Evolutionary conservation across 2,888 invertebrate species (phyloP), one percentile per base, ranked within the genome.

Genomic region (Listrodromus nycthemerus): DNA sequence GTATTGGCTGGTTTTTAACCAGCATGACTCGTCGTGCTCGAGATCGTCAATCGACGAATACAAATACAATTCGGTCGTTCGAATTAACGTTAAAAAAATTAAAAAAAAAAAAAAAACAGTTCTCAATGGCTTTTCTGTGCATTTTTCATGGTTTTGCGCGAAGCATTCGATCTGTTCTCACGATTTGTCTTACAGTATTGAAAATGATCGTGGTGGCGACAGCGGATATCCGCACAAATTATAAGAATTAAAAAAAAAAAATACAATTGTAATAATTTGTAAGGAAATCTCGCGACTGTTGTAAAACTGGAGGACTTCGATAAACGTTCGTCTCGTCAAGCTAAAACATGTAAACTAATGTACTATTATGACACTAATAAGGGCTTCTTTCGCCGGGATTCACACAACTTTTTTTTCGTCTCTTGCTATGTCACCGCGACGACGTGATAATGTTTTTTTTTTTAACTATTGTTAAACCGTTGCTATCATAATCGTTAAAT

Each of bases 291-390:
- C 75, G 63, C 73, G 66, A 73, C 83, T 86, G 80, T 71, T 74
- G 70, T 81, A 87, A 88, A 89, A 88, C 87, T 89, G 90, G 89
- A 90, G 90, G 90, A 89, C 89, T 88, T 86, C 82, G 88, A 90
- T 88, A 88, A 89, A 89, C 85, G 86, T 86, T 88, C 86, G 88
- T 86, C 80, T 88, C 86, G 89, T 85, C 86, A 81, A 86, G 86
- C 88, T 88, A 88, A 88, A 87, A 88, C 84, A 86, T 88, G 88
- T 88, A 82, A 82, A 81, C 87, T 88, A 87, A 69, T 58, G 77
- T 74, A 82, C 82, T 85, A 80, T 83, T 86, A 85, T 86, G 85
- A 86, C 86, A 86, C 86, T 83, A 82, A 83, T 77, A 77, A 86
- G 55, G 69, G 63, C 65, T 75, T 75, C 71, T 73, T 75, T 70